Conservation (phyloP, 1,140 invertebrate genomes). For the Pseudomyrmex dendroicus region DNA sequence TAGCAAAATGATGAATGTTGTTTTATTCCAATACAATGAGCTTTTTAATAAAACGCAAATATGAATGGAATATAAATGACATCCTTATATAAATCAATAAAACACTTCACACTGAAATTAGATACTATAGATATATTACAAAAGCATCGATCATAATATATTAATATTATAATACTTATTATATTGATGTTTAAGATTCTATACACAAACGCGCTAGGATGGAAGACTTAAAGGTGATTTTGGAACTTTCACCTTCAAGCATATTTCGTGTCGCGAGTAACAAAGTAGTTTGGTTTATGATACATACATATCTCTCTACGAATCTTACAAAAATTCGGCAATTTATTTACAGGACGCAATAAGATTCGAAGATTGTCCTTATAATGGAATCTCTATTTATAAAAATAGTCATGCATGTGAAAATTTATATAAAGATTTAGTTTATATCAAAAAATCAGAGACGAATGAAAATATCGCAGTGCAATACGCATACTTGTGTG, state of each 20-base stretch:
- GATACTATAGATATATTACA: slow-evolving; percentile 23
- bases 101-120: slow-evolving; percentile 21
- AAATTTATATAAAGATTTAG: slow-evolving; percentile 69
- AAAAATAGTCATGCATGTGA: slow-evolving; percentile 80
- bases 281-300: slow-evolving; percentile 72
- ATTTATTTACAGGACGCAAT: slow-evolving; percentile 81
- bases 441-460: slow-evolving; percentile 57
- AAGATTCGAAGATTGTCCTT: slow-evolving; percentile 80
- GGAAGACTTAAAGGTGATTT: slow-evolving; percentile 71
- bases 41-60: neutral
- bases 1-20: neutral
- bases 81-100: slow-evolving; percentile 8
- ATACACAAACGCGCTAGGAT: slow-evolving; percentile 61
- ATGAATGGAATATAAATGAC: slow-evolving; percentile 18
- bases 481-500: slow-evolving; percentile 1
- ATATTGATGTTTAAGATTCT: slow-evolving; percentile 39
- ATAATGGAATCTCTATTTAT: slow-evolving; percentile 76
- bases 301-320: slow-evolving; percentile 56
- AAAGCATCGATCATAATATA: slow-evolving; percentile 54
- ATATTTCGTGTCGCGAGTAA: slow-evolving; percentile 55
- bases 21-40: too few relatives aligned
- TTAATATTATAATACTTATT: slow-evolving; percentile 47
- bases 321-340: slow-evolving; percentile 70
- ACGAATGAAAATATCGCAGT: slow-evolving; percentile 35
- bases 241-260: slow-evolving; percentile 61